A percentile compares a stretch with the other conserved stretches of the same genome.
phyloP scores from a whole-genome alignment of 2,113 vertebrate genomes.

The Notarius lentiginosus region DNA sequence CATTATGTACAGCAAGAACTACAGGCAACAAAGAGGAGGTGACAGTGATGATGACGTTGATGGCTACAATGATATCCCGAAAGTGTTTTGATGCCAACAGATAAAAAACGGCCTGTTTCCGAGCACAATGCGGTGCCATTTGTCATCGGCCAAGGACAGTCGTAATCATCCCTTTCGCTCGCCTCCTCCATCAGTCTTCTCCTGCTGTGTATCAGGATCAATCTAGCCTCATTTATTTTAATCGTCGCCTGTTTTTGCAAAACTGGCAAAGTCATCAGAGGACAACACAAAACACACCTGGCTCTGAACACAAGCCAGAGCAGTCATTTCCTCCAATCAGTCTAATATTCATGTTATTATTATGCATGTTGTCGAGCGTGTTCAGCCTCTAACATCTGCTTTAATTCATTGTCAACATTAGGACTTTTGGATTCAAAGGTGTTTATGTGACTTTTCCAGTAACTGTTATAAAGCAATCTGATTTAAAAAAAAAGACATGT shows the following conservation, averaged over 20 bases:
- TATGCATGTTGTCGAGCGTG: background rate
- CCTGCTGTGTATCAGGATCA: slow-evolving; percentile 75
- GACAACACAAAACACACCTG: slow-evolving; percentile 64
- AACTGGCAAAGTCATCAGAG: slow-evolving; percentile 74
- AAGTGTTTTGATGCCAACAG: slow-evolving; percentile 73
- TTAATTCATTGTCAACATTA: slow-evolving; percentile 8
- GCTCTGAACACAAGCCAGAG: slow-evolving; percentile 59
- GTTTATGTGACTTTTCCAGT: background rate
- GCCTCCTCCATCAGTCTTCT: slow-evolving; percentile 77
- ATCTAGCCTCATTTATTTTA: slow-evolving; percentile 84
- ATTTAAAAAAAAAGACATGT: slow-evolving; percentile 3
- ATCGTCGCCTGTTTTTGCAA: slow-evolving; percentile 73
- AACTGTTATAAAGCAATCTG: background rate
- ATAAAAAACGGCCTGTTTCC: slow-evolving; percentile 74
- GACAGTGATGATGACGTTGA: slow-evolving; percentile 61
- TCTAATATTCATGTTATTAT: slow-evolving; percentile 31
- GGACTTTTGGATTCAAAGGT: background rate
- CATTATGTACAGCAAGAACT: slow-evolving; percentile 25
- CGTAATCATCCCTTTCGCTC: slow-evolving; percentile 76
- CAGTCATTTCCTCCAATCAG: slow-evolving; percentile 36
- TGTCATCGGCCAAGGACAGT: slow-evolving; percentile 79
- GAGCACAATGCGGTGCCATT: slow-evolving; percentile 72
- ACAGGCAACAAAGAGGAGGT: slow-evolving; percentile 44
- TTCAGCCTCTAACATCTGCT: background rate
- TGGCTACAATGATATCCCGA: slow-evolving; percentile 65